Evolutionary conservation across 1,140 invertebrate genomes (phyloP), one percentile per base, ranked within the genome.

Genomic region (Acarapis woodi): DNA sequence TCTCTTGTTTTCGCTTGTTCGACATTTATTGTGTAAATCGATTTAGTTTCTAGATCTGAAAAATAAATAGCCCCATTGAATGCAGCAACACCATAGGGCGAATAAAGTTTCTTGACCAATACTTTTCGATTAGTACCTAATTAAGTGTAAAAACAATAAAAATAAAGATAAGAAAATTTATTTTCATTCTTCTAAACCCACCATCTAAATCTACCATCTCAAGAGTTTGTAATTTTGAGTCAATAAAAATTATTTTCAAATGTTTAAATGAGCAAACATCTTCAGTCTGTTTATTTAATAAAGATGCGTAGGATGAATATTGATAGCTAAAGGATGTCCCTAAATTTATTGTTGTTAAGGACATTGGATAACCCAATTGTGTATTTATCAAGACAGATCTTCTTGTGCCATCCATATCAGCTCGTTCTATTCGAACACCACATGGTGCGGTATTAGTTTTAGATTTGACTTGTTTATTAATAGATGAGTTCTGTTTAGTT

Each of bases 151-250:
- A 73, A 16, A 93, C 68, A 31, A 83, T 85, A 68, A 85, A 82
- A 1, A 85, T 83, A 50, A 85, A 87, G 0, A 88, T 85, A 12
- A 93, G 58, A 51, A 88, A 80, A 1, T 72, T 61, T 15, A 79
- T 62, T 15, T 96, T 73, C 0, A 83, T 64, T 44, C 61, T 50
- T 19, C 60, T 49, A 25, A 52, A 54, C 22, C 21, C 49, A 2
- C 85, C 83, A 57, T 93, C 82, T 70, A 90, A 73, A 42, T 77
- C 68, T 1, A 79, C 73, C 32, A 75, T 61, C 57, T 90, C 82
- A 37, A 93, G 90, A 44, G 74, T 66, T 3, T 78, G 73, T 30
- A 42, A 42, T 15, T 49, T 44, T 2, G 40, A 42, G 22, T 41
- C 39, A 19, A 34, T 21, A 39, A 39, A 41, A 22, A 49, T 37